Evolutionary conservation across 2,888 invertebrate species (phyloP), one percentile per base, ranked within the genome.

Genomic region (Ichneumoninae sp.): DNA sequence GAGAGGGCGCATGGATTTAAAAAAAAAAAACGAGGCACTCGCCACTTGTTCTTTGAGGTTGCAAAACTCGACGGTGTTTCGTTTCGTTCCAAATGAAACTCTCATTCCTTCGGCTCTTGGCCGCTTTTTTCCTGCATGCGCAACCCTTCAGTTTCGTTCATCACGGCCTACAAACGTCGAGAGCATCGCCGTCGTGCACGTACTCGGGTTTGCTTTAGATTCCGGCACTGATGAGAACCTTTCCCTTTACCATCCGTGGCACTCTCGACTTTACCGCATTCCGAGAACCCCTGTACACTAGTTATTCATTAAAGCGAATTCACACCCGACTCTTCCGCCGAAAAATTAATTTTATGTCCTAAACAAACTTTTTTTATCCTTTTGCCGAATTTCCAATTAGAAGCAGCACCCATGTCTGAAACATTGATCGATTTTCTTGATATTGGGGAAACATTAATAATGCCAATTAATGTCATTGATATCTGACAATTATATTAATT

Each of bases 21-120:
- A 70, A 71, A 57, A 71, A 70, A 71, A 22, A 57, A 66, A 30
- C 79, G 33, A 33, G 13, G 33, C n/a, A 52, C n/a, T 22, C 52
- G n/a, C 26, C 70, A n/a, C 52, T 70, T n/a, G 33, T 22, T 22
- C 22, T 47, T 44, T 40, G 7, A 52, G 30, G 19, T 70, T 52
- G 54, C 33, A 33, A 52, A 70, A n/a, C n/a, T 19, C 33, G 10
- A 8, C n/a, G 52, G n/a, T 52, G 70, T 70, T 33, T 52, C 52
- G 26, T 33, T 33, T 33, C 70, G 70, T 52, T 70, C 30, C 70
- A n/a, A 50, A 54, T 52, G 33, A 33, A 33, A 70, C n/a, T n/a
- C 52, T 52, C 70, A 3, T 16, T 33, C 52, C 30, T 13, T n/a
- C 52, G 30, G 30, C n/a, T 33, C 70, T 30, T 52, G 33, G 54